Percentiles rank a stretch among this genome's conserved stretches.
Conservation (phyloP, 2,113 vertebrate genomes). For the Austrofundulus limnaeus region DNA sequence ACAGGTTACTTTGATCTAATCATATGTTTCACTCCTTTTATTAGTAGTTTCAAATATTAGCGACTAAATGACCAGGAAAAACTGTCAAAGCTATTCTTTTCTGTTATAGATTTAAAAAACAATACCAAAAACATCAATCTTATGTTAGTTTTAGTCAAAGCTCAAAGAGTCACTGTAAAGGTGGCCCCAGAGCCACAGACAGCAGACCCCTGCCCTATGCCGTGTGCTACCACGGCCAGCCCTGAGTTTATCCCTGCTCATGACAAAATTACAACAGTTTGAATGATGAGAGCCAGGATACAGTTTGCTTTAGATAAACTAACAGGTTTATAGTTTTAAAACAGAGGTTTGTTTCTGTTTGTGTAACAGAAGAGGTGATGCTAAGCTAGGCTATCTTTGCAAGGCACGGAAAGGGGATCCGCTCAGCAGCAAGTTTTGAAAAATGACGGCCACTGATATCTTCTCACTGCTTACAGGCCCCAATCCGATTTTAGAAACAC, state of each 20-base stretch:
- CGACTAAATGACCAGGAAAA: too few relatives aligned
- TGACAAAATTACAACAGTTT: background rate
- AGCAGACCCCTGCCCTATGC: too few relatives aligned
- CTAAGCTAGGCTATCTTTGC: conserved; percentile 69
- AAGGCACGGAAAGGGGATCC: conserved; percentile 73
- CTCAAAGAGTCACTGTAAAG: too few relatives aligned
- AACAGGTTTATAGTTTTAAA: conserved; percentile 51
- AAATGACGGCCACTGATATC: conserved; percentile 65
- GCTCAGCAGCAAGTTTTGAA: conserved; percentile 71
- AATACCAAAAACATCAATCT: too few relatives aligned
- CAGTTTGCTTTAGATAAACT: conserved; percentile 42
- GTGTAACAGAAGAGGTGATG: conserved; percentile 63
- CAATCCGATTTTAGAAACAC: conserved; percentile 78
- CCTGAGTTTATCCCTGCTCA: background rate
- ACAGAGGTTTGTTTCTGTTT: conserved; percentile 46
- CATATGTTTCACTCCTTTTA: too few relatives aligned
- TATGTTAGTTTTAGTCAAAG: too few relatives aligned
- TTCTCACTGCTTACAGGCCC: conserved; percentile 72
- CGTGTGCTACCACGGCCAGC: too few relatives aligned
- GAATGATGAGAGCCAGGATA: conserved; percentile 16
- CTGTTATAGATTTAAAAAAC: too few relatives aligned
- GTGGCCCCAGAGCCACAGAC: too few relatives aligned
- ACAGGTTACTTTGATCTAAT: too few relatives aligned
- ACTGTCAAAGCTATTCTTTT: too few relatives aligned
- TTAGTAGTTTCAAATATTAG: too few relatives aligned